A percentile compares a stretch with the other conserved stretches of the same genome.
Conservation (phyloP, 2,113 vertebrate species). For the Gallinago paraguaiae region DNA sequence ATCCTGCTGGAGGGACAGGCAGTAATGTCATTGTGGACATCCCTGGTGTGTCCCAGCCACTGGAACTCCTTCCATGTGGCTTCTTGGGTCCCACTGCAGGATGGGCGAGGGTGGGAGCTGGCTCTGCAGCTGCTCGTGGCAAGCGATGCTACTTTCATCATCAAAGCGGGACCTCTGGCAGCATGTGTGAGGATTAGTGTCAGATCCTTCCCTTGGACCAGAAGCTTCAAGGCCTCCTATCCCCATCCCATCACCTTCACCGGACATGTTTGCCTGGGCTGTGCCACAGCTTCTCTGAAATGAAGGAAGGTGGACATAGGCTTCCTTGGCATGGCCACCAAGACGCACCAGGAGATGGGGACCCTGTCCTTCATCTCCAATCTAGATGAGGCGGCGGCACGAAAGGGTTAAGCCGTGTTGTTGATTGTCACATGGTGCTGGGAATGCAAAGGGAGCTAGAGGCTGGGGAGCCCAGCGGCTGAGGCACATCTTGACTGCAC, state of each 20-base stretch:
- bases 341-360: rapidly evolving
- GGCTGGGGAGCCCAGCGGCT: slow-evolving; percentile 57
- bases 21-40: background rate
- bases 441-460: slow-evolving; percentile 77
- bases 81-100: background rate
- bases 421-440: slow-evolving; percentile 94
- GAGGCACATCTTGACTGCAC: slow-evolving; percentile 96
- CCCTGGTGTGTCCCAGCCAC: background rate
- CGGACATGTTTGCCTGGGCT: rapidly evolving
- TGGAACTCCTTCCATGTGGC: background rate
- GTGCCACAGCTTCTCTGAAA: rapidly evolving
- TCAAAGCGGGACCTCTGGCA: background rate
- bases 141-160: background rate
- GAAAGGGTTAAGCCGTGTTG: slow-evolving; percentile 87
- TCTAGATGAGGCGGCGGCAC: background rate
- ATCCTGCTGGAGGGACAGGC: rapidly evolving
- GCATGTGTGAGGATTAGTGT: background rate
- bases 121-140: background rate
- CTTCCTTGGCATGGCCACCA: background rate
- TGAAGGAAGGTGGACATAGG: rapidly evolving
- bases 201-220: background rate
- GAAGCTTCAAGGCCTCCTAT: background rate
- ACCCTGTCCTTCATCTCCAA: rapidly evolving
- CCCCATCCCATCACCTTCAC: background rate
- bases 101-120: rapidly evolving